A percentile compares a stretch with the other conserved stretches of the same genome.
Conservation (phyloP, 2,113 vertebrate species). For the Oceanodroma tethys region DNA sequence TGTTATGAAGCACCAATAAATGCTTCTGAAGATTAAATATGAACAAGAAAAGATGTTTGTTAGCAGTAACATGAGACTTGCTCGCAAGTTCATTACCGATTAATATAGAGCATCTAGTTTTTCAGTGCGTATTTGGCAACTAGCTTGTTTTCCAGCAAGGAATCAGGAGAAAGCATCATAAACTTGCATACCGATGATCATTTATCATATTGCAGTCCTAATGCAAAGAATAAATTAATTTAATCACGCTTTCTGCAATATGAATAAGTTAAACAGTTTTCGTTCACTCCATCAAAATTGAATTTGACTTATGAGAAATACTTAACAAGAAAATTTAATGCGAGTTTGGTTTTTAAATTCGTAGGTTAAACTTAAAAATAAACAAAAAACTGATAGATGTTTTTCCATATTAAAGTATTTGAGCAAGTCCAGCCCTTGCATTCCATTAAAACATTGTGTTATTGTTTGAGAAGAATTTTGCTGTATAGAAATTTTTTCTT, state of each 20-base stretch:
- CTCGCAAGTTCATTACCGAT: neutral
- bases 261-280: neutral
- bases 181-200: neutral
- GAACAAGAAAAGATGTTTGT: neutral
- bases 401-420: neutral
- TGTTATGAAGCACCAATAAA: conserved; percentile 1
- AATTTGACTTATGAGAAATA: neutral
- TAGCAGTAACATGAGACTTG: neutral
- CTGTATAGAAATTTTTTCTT: conserved; percentile 62
- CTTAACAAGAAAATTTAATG: neutral
- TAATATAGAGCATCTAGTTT: neutral
- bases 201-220: neutral
- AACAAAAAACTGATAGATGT: conserved; percentile 39
- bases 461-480: conserved; percentile 65
- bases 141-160: neutral
- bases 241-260: neutral
- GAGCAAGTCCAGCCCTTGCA: conserved; percentile 24
- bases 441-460: conserved; percentile 63
- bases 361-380: neutral
- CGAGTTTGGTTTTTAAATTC: neutral
- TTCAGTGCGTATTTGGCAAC: neutral
- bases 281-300: neutral
- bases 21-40: conserved; percentile 44
- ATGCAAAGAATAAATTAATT: neutral
- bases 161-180: neutral